phyloP scores from a whole-genome alignment of 2,113 vertebrate species.

The Muntiacus reevesi region DNA sequence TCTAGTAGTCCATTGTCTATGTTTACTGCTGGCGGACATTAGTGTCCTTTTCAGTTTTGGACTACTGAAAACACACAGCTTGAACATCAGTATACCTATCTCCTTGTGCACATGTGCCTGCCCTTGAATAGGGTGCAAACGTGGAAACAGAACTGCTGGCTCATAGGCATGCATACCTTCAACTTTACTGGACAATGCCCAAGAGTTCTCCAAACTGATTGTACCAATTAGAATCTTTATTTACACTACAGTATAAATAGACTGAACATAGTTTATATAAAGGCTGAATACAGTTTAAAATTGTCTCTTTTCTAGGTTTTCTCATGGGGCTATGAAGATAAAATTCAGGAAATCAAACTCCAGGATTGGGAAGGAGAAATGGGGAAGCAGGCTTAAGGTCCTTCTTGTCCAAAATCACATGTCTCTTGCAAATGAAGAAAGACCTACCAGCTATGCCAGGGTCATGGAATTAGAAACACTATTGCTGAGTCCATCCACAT shows the following conservation, averaged over 20 bases:
- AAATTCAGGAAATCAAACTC: constrained; percentile 47
- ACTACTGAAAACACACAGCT: background rate
- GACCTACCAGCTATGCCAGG: background rate
- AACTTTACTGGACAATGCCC: constrained; percentile 1
- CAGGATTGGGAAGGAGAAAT: constrained; percentile 22
- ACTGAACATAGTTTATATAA: constrained; percentile 65
- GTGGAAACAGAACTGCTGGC: constrained; percentile 2
- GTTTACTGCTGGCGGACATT: background rate
- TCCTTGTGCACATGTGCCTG: background rate
- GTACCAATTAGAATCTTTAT: constrained; percentile 67
- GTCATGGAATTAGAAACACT: background rate
- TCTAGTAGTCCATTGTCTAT: background rate
- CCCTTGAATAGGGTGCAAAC: background rate
- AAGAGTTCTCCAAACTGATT: constrained; percentile 45
- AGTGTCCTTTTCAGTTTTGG: background rate
- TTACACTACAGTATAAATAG: constrained; percentile 68
- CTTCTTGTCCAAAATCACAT: background rate
- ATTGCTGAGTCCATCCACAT: background rate
- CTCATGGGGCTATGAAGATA: constrained; percentile 37
- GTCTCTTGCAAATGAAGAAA: background rate
- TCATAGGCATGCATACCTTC: constrained; percentile 5
- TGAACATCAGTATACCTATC: background rate
- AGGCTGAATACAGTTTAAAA: constrained; percentile 60
- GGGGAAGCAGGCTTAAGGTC: background rate
- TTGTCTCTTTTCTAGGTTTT: constrained; percentile 53